A percentile compares a stretch with the other conserved stretches of the same genome.
Conservation (phyloP, 1,140 invertebrate species). For the Hestina assimilis region DNA sequence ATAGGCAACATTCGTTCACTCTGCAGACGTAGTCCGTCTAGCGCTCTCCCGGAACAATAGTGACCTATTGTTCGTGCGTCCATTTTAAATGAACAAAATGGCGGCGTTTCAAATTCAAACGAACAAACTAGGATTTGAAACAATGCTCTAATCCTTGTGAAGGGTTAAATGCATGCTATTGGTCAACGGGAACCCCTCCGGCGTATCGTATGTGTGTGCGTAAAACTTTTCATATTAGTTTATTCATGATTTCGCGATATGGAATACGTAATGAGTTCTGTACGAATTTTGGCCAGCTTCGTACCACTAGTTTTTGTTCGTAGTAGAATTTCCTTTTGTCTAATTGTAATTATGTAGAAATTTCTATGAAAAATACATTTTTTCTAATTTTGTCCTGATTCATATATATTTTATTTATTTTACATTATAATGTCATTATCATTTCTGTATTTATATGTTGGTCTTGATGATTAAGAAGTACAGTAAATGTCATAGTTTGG, state of each 20-base stretch:
- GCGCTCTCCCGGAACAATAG: conserved; percentile 54
- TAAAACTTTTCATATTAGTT: conserved; percentile 16
- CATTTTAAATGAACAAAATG: conserved; percentile 78
- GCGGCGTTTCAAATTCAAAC: conserved; percentile 69
- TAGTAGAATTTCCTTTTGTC: too few species aligned
- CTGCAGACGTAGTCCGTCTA: conserved; percentile 55
- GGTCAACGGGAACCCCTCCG: conserved; percentile 60
- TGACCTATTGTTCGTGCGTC: conserved; percentile 70
- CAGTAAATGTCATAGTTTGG: too few species aligned
- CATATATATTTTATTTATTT: too few species aligned
- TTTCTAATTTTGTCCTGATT: too few species aligned
- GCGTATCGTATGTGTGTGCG: conserved; percentile 20
- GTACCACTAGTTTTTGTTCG: too few species aligned
- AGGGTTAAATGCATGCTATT: conserved; percentile 75
- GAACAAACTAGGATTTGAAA: conserved; percentile 60
- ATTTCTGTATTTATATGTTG: too few species aligned
- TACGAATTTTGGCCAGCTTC: background rate
- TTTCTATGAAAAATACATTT: too few species aligned
- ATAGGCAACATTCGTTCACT: conserved; percentile 59
- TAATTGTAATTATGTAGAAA: too few species aligned
- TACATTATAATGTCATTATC: too few species aligned
- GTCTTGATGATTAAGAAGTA: too few species aligned
- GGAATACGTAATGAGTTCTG: conserved; percentile 1
- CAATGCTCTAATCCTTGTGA: conserved; percentile 70
- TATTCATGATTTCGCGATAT: conserved; percentile 2